phyloP scores from a whole-genome alignment of 2,888 invertebrate species.

The Melangyna quadrimaculata region DNA sequence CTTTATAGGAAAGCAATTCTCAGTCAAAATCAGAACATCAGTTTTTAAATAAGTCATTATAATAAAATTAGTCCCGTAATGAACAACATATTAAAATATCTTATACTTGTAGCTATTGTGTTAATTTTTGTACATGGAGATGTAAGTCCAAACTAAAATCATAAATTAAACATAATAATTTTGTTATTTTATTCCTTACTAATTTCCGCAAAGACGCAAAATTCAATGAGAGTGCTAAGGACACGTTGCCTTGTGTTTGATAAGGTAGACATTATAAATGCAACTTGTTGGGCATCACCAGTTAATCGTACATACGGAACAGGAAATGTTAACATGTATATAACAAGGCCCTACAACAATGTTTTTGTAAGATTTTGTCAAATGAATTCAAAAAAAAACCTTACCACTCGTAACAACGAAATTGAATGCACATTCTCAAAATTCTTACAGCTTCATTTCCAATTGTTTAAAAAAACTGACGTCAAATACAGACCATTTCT shows the following conservation, averaged over 20 bases:
- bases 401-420: too few species aligned
- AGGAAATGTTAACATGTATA: neutral
- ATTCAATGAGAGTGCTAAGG: neutral
- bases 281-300: neutral
- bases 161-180: neutral
- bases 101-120: neutral
- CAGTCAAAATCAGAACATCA: neutral
- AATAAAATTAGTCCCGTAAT: neutral
- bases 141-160: neutral
- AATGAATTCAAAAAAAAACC: too few species aligned
- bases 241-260: neutral
- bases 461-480: neutral
- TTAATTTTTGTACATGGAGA: neutral
- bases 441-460: neutral
- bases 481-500: slow-evolving; percentile 13
- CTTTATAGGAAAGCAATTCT: too few species aligned
- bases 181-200: neutral
- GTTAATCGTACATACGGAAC: neutral
- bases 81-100: neutral
- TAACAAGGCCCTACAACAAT: neutral
- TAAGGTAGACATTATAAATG: neutral
- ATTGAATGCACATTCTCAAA: too few species aligned
- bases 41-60: neutral
- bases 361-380: neutral
- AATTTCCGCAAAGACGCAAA: neutral